Conservation (phyloP, 2,797 vertebrate species). For the Rousettus madagascariensis region DNA sequence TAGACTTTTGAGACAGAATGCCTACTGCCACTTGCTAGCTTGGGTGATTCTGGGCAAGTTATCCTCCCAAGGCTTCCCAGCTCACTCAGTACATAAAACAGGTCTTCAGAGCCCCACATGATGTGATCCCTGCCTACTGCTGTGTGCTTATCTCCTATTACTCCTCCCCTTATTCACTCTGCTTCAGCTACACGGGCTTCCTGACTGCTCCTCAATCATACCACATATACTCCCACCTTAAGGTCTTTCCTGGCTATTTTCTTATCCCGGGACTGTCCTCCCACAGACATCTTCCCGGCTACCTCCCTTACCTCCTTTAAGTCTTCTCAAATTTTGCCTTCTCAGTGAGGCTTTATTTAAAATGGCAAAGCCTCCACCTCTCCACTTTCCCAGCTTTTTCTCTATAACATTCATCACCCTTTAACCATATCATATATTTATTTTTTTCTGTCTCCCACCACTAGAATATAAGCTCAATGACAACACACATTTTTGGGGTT, state of each 20-base stretch:
- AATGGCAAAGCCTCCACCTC: background rate
- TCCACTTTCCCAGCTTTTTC: background rate
- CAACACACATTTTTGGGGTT: background rate
- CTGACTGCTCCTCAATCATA: background rate
- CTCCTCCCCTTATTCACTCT: background rate
- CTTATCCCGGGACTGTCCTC: background rate
- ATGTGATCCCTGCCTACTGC: background rate
- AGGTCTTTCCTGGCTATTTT: background rate
- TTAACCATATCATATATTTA: background rate
- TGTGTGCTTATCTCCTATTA: background rate
- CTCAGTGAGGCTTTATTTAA: constrained; percentile 12
- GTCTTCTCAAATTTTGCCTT: constrained; percentile 40
- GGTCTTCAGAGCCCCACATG: background rate
- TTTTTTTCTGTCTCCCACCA: background rate
- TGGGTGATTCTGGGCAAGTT: background rate
- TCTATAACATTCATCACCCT: background rate
- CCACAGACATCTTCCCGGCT: background rate
- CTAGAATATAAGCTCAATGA: background rate
- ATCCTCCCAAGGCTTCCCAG: background rate
- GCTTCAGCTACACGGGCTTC: background rate
- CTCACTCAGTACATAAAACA: background rate
- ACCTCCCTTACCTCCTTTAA: background rate
- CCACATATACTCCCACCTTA: background rate
- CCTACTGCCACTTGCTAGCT: background rate
- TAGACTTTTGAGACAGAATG: constrained; percentile 30